These are phyloP conservation scores for Lytechinus variegatus DNA, from an alignment of 35 echinoderm and acorn worm genomes.

Conservation along the genomic window DNA sequence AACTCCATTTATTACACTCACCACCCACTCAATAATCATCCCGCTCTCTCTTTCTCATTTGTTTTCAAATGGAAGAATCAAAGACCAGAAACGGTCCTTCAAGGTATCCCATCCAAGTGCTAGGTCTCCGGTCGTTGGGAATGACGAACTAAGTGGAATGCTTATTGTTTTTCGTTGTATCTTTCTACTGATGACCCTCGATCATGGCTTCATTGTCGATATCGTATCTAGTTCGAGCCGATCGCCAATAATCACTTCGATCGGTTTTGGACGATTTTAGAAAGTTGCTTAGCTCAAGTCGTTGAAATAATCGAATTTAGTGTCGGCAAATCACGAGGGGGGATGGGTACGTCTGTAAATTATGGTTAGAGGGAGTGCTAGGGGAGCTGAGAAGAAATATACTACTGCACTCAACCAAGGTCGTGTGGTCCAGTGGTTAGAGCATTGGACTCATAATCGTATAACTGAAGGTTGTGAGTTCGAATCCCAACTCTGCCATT, in stretches of 20 bases:
- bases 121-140: neutral
- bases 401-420: no score
- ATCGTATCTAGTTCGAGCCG: neutral
- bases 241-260: neutral
- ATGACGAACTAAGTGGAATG: neutral
- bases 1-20: neutral
- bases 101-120: neutral
- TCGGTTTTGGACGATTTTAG: neutral
- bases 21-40: neutral
- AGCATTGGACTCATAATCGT: no score
- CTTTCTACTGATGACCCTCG: neutral
- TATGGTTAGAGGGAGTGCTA: no score
- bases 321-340: neutral
- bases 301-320: neutral
- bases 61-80: neutral
- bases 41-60: neutral
- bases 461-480: no score
- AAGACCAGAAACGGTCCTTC: neutral
- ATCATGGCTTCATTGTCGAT: neutral
- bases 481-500: no score
- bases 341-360: neutral
- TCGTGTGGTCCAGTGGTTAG: no score
- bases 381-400: no score
- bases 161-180: neutral
- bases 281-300: neutral